Conservation (phyloP, 2,113 vertebrate genomes). For the Leptobrachium ailaonicum region DNA sequence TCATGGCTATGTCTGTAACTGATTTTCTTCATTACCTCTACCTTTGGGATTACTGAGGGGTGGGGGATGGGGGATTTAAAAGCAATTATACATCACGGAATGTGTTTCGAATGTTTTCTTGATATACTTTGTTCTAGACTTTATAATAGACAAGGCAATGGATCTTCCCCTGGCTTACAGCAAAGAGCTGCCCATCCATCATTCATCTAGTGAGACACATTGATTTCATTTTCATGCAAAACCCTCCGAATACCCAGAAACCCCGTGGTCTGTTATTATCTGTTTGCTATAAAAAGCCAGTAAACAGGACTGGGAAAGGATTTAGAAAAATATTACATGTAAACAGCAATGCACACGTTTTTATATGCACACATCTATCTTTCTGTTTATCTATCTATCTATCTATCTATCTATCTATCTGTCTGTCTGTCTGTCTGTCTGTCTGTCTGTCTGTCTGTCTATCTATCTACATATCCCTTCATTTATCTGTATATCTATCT, state of each 20-base stretch:
- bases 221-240: neutral
- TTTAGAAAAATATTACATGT: too few relatives aligned
- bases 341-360: too few relatives aligned
- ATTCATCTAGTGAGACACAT: neutral
- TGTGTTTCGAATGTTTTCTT: neutral
- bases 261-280: too few relatives aligned
- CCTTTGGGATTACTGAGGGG: constrained; percentile 3
- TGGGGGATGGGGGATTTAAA: neutral
- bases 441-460: too few relatives aligned
- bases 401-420: too few relatives aligned
- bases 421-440: too few relatives aligned
- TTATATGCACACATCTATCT: too few relatives aligned
- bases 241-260: neutral
- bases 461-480: too few relatives aligned
- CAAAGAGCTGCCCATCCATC: neutral
- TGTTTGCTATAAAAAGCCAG: too few relatives aligned
- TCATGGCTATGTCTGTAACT: constrained; percentile 29
- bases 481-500: too few relatives aligned
- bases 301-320: too few relatives aligned
- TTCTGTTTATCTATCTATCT: too few relatives aligned
- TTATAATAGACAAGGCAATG: neutral
- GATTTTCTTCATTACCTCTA: constrained; percentile 13
- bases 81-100: constrained; percentile 19
- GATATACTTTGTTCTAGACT: neutral
- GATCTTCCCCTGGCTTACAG: neutral